Percentiles rank a stretch among this genome's conserved stretches.
Evolutionary conservation across 1,140 invertebrate species (phyloP).

Genomic region (Euura lappo): DNA sequence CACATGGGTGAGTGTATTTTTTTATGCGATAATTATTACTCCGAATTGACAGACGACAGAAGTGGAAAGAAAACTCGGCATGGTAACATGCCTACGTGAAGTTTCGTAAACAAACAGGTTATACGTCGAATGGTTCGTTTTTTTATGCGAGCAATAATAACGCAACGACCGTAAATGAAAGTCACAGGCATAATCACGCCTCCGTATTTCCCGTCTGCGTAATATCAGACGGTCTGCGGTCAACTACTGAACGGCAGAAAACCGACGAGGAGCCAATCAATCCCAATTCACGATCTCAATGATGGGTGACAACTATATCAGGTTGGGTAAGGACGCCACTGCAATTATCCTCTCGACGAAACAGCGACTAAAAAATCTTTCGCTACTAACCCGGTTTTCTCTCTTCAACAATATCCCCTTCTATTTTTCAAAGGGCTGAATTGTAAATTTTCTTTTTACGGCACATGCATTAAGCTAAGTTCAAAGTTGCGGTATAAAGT

Average conservation of each 20-base stretch:
- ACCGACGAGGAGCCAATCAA: background rate
- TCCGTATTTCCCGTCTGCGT: conserved; percentile 44
- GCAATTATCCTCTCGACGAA: background rate
- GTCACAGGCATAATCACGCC: conserved; percentile 40
- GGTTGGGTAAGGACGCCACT: conserved; percentile 50
- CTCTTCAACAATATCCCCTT: no score
- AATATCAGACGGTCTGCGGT: conserved; percentile 33
- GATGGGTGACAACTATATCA: conserved; percentile 54
- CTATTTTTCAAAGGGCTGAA: background rate
- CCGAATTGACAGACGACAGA: no score
- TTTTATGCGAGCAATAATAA: conserved; percentile 25
- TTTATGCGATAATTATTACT: no score
- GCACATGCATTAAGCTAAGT: conserved; percentile 1
- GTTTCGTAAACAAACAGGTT: conserved; percentile 6
- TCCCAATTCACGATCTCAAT: conserved; percentile 20
- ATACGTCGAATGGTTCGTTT: background rate
- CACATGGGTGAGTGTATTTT: no score
- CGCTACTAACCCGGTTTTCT: no score
- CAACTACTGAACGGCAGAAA: background rate
- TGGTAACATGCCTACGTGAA: no score
- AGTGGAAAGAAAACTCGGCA: no score
- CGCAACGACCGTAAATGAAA: conserved; percentile 44
- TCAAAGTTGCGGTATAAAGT: background rate
- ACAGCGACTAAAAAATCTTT: background rate
- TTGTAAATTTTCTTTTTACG: conserved; percentile 13